These are phyloP conservation scores for Clusia tigrina DNA, from an alignment of 2,888 invertebrate species.

Conservation along the genomic window DNA sequence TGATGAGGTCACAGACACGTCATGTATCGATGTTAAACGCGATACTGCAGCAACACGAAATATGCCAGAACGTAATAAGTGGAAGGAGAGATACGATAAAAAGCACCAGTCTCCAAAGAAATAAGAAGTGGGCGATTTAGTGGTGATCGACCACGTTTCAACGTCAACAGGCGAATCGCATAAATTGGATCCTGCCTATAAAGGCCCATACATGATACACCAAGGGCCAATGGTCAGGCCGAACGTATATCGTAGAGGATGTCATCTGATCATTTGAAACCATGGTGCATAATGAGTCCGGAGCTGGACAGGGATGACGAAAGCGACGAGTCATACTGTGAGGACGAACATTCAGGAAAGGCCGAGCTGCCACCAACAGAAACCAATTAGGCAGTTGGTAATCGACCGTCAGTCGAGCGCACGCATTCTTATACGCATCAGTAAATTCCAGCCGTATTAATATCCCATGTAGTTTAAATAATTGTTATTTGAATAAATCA, in stretches of 20 bases:
- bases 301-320: conserved; percentile 8
- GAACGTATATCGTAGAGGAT: conserved; percentile 22
- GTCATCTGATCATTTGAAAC: conserved; percentile 21
- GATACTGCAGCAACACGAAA: conserved; percentile 13
- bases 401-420: too few species aligned
- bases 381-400: too few species aligned
- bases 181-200: too few species aligned
- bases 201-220: conserved; percentile 18
- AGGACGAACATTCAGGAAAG: conserved; percentile 17
- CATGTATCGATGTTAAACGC: not conserved
- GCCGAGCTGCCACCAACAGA: too few species aligned
- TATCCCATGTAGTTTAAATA: too few species aligned
- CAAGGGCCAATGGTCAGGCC: conserved; percentile 11
- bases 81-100: conserved; percentile 17
- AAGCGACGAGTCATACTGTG: conserved; percentile 6
- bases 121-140: too few species aligned
- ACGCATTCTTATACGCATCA: too few species aligned
- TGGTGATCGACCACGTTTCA: conserved; percentile 13
- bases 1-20: not conserved
- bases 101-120: too few species aligned
- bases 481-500: too few species aligned
- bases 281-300: conserved; percentile 17
- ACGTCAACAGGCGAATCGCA: too few species aligned
- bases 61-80: conserved; percentile 16
- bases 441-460: too few species aligned